Percentiles rank a stretch among this genome's conserved stretches.
Conservation (phyloP, 2,888 invertebrate genomes). For the Operophtera brumata region DNA sequence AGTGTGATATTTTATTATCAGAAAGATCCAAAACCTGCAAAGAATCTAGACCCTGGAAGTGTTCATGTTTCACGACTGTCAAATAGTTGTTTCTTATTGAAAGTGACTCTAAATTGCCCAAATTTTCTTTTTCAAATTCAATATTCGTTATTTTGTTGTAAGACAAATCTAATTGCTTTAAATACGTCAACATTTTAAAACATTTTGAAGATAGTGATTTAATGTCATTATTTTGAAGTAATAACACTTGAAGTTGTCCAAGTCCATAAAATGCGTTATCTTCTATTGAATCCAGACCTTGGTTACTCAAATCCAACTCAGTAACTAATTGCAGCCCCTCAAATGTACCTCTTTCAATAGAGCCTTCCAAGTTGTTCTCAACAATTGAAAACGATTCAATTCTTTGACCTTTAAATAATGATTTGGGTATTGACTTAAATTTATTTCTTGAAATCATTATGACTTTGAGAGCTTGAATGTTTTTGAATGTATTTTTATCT, state of each 20-base stretch:
- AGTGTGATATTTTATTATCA: slow-evolving; percentile 50
- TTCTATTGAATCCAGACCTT: slow-evolving; percentile 47
- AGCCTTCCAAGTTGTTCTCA: slow-evolving; percentile 50
- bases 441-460: slow-evolving; percentile 55
- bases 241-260: slow-evolving; percentile 38
- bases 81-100: slow-evolving; percentile 50
- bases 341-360: slow-evolving; percentile 51
- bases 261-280: slow-evolving; percentile 57
- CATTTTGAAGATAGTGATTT: slow-evolving; percentile 41
- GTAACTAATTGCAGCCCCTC: slow-evolving; percentile 47
- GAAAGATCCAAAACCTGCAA: slow-evolving; percentile 58
- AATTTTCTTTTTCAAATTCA: slow-evolving; percentile 49
- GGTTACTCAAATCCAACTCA: slow-evolving; percentile 50
- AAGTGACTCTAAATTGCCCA: slow-evolving; percentile 46
- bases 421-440: slow-evolving; percentile 46
- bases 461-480: slow-evolving; percentile 32
- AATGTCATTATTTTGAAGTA: slow-evolving; percentile 55
- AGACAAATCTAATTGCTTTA: slow-evolving; percentile 54
- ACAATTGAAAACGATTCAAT: slow-evolving; percentile 45
- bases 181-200: slow-evolving; percentile 44
- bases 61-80: slow-evolving; percentile 42
- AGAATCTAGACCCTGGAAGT: slow-evolving; percentile 42
- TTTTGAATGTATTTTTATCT: slow-evolving; percentile 42
- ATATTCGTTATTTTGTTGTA: slow-evolving; percentile 51
- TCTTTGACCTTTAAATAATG: slow-evolving; percentile 51